These are phyloP conservation scores for Pardosa pseudoannulata DNA, from an alignment of 2,888 invertebrate genomes.

Conservation along the genomic window DNA sequence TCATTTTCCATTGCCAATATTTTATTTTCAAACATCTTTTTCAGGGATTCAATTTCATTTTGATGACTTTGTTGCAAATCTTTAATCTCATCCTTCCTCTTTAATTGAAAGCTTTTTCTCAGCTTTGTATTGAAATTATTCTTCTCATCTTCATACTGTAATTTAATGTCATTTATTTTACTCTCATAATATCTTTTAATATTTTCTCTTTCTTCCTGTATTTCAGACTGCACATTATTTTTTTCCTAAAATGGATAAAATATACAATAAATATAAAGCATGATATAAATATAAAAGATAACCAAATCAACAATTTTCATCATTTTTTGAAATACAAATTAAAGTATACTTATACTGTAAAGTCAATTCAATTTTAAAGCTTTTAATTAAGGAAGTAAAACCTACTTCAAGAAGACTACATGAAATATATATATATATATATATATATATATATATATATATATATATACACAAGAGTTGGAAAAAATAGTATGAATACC, in stretches of 20 bases:
- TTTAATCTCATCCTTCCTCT: constrained; percentile 20
- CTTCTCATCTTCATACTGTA: constrained; percentile 39
- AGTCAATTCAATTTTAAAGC: too few relatives aligned
- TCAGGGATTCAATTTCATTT: neutral
- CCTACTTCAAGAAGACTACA: too few relatives aligned
- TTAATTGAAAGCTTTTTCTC: constrained; percentile 10
- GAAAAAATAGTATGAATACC: too few relatives aligned
- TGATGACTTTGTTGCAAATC: neutral
- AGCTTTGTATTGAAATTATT: neutral
- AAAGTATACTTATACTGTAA: too few relatives aligned
- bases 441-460: too few relatives aligned
- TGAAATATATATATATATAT: too few relatives aligned
- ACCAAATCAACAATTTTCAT: too few relatives aligned
- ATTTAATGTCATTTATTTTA: constrained; percentile 2
- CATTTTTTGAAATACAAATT: too few relatives aligned
- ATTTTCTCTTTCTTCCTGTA: constrained; percentile 28
- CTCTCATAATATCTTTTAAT: constrained; percentile 8
- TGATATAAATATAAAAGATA: too few relatives aligned
- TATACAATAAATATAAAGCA: too few relatives aligned
- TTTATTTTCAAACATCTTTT: neutral
- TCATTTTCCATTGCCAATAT: neutral
- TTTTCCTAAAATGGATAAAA: neutral
- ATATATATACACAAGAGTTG: too few relatives aligned
- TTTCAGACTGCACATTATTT: neutral
- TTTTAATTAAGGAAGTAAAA: too few relatives aligned